A percentile compares a stretch with the other conserved stretches of the same genome.
Evolutionary conservation across 2,797 vertebrate genomes (phyloP).

Genomic region (Oreortyx pictus): DNA sequence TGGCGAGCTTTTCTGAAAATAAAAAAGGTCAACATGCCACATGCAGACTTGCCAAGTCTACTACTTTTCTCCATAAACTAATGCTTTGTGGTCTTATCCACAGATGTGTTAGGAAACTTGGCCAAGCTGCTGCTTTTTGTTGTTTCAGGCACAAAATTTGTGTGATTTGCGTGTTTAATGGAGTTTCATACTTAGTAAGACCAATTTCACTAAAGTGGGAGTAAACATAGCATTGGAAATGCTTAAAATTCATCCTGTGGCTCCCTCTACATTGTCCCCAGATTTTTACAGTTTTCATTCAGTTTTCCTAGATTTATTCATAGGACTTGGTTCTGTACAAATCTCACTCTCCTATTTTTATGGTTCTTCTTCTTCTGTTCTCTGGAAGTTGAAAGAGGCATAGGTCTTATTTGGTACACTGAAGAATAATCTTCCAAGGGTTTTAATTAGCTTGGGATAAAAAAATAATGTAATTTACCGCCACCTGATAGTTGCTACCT

Average conservation of each 20-base stretch:
- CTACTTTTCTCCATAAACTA: slow-evolving; percentile 41
- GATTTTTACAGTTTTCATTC: background rate
- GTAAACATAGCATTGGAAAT: background rate
- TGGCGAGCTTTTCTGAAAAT: slow-evolving; percentile 36
- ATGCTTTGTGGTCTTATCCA: slow-evolving; percentile 12
- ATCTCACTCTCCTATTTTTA: background rate
- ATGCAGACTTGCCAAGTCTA: slow-evolving; percentile 52
- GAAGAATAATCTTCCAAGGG: background rate
- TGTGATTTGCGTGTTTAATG: background rate
- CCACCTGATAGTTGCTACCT: background rate
- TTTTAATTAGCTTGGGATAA: background rate
- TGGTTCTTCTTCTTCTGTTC: background rate
- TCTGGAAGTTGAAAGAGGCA: background rate
- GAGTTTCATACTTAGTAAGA: background rate
- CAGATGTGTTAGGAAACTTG: slow-evolving; percentile 11
- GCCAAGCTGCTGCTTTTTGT: slow-evolving; percentile 18
- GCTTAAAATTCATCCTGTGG: background rate
- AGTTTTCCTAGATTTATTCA: background rate
- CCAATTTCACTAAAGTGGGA: background rate
- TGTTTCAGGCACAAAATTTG: background rate
- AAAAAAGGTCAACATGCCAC: slow-evolving; percentile 46
- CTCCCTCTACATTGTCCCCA: background rate
- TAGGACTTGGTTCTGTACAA: background rate
- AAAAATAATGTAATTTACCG: background rate
- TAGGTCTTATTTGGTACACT: background rate